Conservation (phyloP, 2,113 vertebrate genomes). For the Orthochromis malagaraziensis region DNA sequence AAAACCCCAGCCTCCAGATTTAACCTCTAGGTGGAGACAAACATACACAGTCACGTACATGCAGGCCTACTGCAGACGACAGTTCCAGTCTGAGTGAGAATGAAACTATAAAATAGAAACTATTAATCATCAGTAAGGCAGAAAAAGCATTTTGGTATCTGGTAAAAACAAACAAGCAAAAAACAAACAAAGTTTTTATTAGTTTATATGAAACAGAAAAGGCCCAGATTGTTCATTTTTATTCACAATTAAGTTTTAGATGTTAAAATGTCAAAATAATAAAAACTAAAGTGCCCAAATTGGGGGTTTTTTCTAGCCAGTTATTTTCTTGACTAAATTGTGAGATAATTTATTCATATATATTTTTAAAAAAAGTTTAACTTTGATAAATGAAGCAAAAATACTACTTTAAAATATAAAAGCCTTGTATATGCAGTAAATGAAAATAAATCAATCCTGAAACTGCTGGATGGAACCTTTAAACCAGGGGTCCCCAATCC, state of each 20-base stretch:
- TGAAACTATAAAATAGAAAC: not conserved
- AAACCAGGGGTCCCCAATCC: too few relatives aligned
- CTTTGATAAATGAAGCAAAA: not conserved
- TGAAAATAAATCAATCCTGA: not conserved
- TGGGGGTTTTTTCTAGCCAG: accelerated
- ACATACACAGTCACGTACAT: not conserved
- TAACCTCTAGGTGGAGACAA: not conserved
- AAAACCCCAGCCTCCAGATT: accelerated
- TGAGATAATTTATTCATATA: not conserved
- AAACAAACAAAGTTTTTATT: not conserved
- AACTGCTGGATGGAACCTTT: not conserved
- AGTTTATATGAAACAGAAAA: not conserved
- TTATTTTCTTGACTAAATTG: not conserved
- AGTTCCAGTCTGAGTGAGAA: not conserved
- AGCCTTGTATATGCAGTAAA: not conserved
- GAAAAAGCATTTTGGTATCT: not conserved
- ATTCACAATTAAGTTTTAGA: not conserved
- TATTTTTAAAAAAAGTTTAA: not conserved
- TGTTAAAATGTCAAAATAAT: not conserved
- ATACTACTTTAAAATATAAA: not conserved
- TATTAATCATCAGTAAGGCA: not conserved
- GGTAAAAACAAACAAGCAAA: not conserved
- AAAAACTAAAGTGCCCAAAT: not conserved
- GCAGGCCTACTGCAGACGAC: not conserved
- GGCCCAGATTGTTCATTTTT: not conserved